A percentile compares a stretch with the other conserved stretches of the same genome.
phyloP scores from a whole-genome alignment of 2,888 invertebrate species.

The Seladonia tumulorum region DNA sequence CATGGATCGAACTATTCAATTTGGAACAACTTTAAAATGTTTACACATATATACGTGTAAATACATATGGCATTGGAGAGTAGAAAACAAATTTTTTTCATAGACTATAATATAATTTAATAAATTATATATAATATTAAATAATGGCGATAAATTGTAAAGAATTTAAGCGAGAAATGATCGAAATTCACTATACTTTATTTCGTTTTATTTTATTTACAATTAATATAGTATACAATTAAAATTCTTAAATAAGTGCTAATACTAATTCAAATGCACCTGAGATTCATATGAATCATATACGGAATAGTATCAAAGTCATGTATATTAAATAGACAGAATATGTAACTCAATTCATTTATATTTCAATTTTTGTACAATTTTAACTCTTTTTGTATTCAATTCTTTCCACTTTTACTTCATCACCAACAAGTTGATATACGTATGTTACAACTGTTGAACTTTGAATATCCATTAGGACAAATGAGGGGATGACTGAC shows the following conservation, averaged over 20 bases:
- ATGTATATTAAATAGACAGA: conserved; percentile 19
- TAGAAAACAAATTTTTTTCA: background rate
- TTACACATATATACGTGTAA: background rate
- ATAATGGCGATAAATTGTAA: background rate
- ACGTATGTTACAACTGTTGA: conserved; percentile 99
- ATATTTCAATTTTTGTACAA: conserved; percentile 1
- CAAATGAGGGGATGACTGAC: conserved; percentile 97
- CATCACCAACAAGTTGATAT: conserved; percentile 98
- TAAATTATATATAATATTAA: background rate
- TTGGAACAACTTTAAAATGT: conserved; percentile 1
- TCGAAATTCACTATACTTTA: conserved; percentile 29
- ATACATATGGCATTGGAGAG: background rate
- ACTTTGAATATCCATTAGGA: conserved; percentile 99
- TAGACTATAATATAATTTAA: background rate
- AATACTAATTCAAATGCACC: conserved; percentile 40
- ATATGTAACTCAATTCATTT: conserved; percentile 5
- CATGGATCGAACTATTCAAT: conserved; percentile 46
- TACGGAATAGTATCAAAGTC: conserved; percentile 26
- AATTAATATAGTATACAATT: conserved; percentile 61
- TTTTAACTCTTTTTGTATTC: conserved; percentile 96
- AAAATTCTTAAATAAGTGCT: conserved; percentile 51
- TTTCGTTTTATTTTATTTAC: conserved; percentile 74
- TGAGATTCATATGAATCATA: conserved; percentile 29
- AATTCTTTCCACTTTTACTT: conserved; percentile 99
- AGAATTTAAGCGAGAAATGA: conserved; percentile 12